Conservation (phyloP, 2,113 vertebrate genomes). For the Mus pahari region DNA sequence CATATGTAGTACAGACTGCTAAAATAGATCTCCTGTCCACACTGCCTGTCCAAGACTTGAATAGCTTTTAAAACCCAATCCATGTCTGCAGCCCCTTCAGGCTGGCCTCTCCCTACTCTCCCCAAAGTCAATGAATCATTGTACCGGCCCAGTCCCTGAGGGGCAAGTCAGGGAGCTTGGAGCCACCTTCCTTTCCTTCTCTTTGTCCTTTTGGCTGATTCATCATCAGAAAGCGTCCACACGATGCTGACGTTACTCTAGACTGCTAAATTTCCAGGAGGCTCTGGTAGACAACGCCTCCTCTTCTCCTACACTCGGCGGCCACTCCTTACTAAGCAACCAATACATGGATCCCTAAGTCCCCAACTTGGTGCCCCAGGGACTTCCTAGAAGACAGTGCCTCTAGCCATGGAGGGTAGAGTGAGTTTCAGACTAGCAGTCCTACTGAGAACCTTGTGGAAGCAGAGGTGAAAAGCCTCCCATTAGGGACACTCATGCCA, state of each 20-base stretch:
- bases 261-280: neutral
- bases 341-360: neutral
- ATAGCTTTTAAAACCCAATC: neutral
- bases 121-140: neutral
- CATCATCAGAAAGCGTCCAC: neutral
- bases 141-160: neutral
- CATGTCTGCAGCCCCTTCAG: neutral
- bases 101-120: neutral
- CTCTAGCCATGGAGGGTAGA: neutral
- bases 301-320: no score
- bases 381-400: neutral
- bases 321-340: neutral
- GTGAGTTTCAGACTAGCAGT: neutral
- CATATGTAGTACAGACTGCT: neutral
- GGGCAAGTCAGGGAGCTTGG: neutral
- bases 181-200: neutral
- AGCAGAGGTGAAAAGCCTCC: neutral
- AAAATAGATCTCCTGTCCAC: neutral
- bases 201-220: neutral
- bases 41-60: neutral
- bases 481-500: no score
- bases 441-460: neutral
- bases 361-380: no score
- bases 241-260: no score
- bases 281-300: neutral